Evolutionary conservation across 2,888 invertebrate species (phyloP).

Genomic region (Eremobia ochroleuca): DNA sequence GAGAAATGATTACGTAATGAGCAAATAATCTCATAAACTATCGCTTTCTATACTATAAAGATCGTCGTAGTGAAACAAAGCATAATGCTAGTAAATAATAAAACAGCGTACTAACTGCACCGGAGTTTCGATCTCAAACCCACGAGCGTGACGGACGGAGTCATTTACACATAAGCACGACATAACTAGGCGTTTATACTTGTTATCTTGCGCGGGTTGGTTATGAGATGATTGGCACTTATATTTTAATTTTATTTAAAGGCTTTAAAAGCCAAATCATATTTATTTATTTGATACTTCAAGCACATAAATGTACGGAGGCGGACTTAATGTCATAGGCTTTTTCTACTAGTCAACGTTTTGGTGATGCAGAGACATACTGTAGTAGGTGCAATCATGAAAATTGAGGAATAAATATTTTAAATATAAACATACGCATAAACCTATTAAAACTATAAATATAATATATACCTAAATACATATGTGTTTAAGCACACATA

Average conservation of each 20-base stretch:
- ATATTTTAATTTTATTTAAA: neutral
- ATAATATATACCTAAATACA: too few species aligned
- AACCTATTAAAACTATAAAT: too few species aligned
- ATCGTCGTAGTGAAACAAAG: constrained; percentile 63
- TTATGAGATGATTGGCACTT: constrained; percentile 41
- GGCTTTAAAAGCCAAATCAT: too few species aligned
- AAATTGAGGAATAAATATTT: too few species aligned
- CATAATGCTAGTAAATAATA: constrained; percentile 66
- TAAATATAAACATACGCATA: too few species aligned
- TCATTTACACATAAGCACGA: constrained; percentile 60
- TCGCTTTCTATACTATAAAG: constrained; percentile 70
- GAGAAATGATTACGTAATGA: constrained; percentile 32
- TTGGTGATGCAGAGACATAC: too few species aligned
- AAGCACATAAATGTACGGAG: too few species aligned
- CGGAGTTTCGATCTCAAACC: constrained; percentile 78
- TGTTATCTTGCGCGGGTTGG: constrained; percentile 46
- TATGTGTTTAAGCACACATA: too few species aligned
- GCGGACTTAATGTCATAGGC: too few species aligned
- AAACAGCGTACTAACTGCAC: constrained; percentile 56
- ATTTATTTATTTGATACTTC: too few species aligned
- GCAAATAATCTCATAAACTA: constrained; percentile 60
- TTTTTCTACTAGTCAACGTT: too few species aligned
- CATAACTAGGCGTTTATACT: constrained; percentile 44
- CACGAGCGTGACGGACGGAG: constrained; percentile 77
- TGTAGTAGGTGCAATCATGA: too few species aligned